Conservation (phyloP, 2,888 invertebrate genomes). For the Ennomos quercinarius region DNA sequence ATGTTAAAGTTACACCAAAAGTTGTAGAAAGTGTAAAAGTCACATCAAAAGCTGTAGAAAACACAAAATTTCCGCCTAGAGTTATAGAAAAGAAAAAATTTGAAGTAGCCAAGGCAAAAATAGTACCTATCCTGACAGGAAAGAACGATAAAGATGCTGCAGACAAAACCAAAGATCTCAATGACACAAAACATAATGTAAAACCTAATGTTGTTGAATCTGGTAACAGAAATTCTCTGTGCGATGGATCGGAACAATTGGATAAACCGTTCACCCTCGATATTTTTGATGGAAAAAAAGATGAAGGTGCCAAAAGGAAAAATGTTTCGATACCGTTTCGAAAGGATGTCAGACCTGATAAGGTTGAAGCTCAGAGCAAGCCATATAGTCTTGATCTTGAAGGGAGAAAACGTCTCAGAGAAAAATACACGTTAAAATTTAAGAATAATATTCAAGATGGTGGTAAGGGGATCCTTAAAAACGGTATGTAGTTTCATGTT, state of each 20-base stretch:
- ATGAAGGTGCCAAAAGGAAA: constrained; percentile 8
- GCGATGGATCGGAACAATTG: too few species aligned
- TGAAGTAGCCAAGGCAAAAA: background rate
- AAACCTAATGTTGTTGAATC: background rate
- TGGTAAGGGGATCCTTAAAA: constrained; percentile 18
- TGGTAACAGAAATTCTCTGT: too few species aligned
- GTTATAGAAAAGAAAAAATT: background rate
- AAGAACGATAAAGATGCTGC: background rate
- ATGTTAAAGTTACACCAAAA: background rate
- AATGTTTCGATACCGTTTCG: background rate
- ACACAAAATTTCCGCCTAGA: background rate
- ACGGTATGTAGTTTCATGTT: background rate
- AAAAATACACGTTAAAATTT: constrained; percentile 43
- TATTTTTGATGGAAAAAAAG: background rate
- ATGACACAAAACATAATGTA: background rate
- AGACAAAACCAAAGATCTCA: background rate
- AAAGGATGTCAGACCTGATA: constrained; percentile 8
- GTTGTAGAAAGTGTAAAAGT: background rate
- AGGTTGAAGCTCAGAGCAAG: constrained; percentile 1
- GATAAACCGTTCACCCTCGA: too few species aligned
- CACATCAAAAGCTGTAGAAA: background rate
- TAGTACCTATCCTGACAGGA: background rate
- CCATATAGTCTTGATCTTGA: constrained; percentile 21
- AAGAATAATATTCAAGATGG: constrained; percentile 27
- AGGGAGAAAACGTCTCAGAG: constrained; percentile 43